These are phyloP conservation scores for Synanthedon andrenaeformis DNA, from an alignment of 2,888 invertebrate genomes.

Conservation along the genomic window DNA sequence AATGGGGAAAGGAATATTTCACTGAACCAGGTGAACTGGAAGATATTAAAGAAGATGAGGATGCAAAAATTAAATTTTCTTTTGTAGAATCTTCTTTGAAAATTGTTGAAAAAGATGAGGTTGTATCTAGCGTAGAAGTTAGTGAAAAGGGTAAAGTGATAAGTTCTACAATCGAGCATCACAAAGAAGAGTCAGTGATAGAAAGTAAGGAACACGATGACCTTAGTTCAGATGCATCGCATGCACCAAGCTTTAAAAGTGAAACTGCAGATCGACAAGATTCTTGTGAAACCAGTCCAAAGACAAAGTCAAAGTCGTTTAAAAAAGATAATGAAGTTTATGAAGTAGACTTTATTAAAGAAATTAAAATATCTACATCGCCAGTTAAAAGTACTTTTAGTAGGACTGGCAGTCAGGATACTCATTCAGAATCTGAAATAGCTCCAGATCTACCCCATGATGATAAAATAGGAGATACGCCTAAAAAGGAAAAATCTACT, in stretches of 20 bases:
- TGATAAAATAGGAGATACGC: constrained; percentile 46
- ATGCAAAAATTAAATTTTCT: constrained; percentile 45
- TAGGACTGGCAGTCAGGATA: constrained; percentile 67
- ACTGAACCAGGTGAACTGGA: constrained; percentile 60
- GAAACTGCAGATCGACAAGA: constrained; percentile 47
- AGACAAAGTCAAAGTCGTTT: constrained; percentile 59
- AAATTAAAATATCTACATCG: constrained; percentile 65
- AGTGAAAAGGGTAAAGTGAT: constrained; percentile 60
- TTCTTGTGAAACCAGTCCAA: constrained; percentile 55
- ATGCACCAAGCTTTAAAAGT: constrained; percentile 57
- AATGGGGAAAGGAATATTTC: constrained; percentile 68
- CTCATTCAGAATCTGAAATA: constrained; percentile 67
- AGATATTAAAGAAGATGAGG: constrained; percentile 55
- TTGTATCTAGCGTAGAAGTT: constrained; percentile 50
- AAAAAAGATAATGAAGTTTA: constrained; percentile 63
- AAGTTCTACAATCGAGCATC: constrained; percentile 56
- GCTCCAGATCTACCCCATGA: constrained; percentile 65
- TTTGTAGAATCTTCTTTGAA: constrained; percentile 55
- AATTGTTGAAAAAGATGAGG: constrained; percentile 59
- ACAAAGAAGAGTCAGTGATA: constrained; percentile 58
- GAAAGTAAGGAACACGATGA: constrained; percentile 65
- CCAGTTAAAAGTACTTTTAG: constrained; percentile 63
- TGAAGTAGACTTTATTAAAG: constrained; percentile 65
- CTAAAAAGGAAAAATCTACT: constrained; percentile 42
- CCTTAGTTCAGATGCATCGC: constrained; percentile 60